Conservation (phyloP, 2,888 invertebrate genomes). For the Amaurobius ferox region DNA sequence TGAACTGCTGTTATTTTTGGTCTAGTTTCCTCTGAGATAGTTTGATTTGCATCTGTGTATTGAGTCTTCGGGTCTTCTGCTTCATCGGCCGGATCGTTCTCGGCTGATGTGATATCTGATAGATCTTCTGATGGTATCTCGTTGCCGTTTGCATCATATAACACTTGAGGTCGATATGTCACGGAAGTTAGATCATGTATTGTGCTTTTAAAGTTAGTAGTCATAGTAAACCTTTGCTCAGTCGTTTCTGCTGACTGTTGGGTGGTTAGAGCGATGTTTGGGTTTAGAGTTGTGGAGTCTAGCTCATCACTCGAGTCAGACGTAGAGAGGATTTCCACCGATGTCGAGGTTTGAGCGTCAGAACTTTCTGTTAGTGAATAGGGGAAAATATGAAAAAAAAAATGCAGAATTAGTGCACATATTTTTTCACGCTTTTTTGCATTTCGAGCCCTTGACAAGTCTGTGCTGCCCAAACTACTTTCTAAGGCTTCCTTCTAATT, state of each 20-base stretch:
- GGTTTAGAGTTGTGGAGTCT: conserved; percentile 34
- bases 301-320: conserved; percentile 27
- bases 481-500: no score
- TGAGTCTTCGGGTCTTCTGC: neutral
- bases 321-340: conserved; percentile 24
- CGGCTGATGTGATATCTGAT: neutral
- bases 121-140: conserved; percentile 76
- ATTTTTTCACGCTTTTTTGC: neutral
- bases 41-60: neutral
- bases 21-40: neutral
- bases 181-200: neutral
- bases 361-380: conserved; percentile 50
- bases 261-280: conserved; percentile 50
- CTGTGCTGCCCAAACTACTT: neutral
- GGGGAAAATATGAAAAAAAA: neutral
- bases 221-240: conserved; percentile 62
- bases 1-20: neutral
- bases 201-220: conserved; percentile 23
- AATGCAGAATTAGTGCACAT: conserved; percentile 12
- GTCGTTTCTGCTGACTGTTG: conserved; percentile 54
- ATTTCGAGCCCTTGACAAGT: conserved; percentile 54
- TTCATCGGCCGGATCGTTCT: conserved; percentile 7
- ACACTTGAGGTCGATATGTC: conserved; percentile 20
- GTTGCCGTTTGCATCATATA: conserved; percentile 62
- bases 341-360: conserved; percentile 33